phyloP scores from a whole-genome alignment of 2,113 vertebrate species.

The Thymallus thymallus region DNA sequence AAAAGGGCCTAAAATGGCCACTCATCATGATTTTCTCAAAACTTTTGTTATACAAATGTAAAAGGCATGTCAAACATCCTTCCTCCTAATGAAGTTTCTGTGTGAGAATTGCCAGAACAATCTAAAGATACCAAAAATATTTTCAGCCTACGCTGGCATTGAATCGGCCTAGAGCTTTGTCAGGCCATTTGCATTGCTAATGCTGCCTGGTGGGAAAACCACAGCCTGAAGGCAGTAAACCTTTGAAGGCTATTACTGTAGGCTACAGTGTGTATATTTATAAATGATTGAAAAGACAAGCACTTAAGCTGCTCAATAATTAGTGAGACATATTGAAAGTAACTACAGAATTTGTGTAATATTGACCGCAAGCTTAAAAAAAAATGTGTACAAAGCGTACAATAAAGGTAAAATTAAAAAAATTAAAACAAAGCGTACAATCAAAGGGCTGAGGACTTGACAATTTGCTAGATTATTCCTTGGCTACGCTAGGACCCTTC shows the following conservation, averaged over 20 bases:
- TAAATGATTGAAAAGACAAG: constrained; percentile 58
- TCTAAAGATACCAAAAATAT: too few species aligned
- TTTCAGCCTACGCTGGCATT: too few species aligned
- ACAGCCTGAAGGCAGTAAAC: constrained; percentile 27
- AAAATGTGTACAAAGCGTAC: constrained; percentile 1
- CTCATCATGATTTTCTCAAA: too few species aligned
- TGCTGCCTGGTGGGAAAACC: constrained; percentile 12
- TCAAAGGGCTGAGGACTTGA: constrained; percentile 24
- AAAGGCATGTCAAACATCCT: too few species aligned
- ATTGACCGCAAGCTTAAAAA: constrained; percentile 22
- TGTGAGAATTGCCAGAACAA: too few species aligned
- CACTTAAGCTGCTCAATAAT: constrained; percentile 50
- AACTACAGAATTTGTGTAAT: constrained; percentile 25
- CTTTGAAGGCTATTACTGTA: constrained; percentile 30
- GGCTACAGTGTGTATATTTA: constrained; percentile 7
- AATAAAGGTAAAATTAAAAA: too few species aligned
- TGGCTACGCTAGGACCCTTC: constrained; percentile 6
- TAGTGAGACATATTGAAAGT: constrained; percentile 39
- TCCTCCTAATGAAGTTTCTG: too few species aligned
- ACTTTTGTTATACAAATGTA: too few species aligned
- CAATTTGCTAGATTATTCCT: constrained; percentile 32
- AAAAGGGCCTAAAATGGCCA: too few species aligned
- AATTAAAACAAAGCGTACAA: too few species aligned
- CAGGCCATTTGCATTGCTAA: constrained; percentile 33
- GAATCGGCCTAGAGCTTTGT: neutral